Conservation (phyloP, 2,113 vertebrate species). For the Actenoides lindsayi region DNA sequence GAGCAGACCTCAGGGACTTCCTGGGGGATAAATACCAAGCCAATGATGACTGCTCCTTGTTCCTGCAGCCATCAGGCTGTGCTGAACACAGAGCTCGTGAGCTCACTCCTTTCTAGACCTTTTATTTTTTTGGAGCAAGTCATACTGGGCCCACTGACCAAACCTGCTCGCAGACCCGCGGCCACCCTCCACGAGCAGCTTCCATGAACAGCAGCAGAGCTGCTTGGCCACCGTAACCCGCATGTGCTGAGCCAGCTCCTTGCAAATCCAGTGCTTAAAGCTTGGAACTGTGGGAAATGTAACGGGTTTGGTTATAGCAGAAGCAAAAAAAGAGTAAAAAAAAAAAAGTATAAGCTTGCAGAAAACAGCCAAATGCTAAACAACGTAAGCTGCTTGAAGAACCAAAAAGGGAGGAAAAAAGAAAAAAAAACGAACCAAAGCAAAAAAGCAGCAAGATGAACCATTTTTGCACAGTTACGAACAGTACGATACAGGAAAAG, state of each 20-base stretch:
- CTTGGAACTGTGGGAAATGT: not conserved
- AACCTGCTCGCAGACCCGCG: not conserved
- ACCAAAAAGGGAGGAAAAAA: not conserved
- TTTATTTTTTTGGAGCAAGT: not conserved
- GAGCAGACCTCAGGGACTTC: not conserved
- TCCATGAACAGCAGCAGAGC: not conserved
- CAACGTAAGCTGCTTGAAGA: constrained; percentile 12
- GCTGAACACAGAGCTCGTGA: not conserved
- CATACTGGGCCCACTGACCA: accelerated
- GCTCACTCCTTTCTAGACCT: not conserved
- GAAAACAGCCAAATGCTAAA: constrained; percentile 2
- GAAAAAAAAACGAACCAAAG: not conserved
- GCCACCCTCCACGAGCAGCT: not conserved
- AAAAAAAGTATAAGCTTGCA: constrained; percentile 29
- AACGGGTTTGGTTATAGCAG: not conserved
- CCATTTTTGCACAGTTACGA: constrained; percentile 2
- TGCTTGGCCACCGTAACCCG: not conserved
- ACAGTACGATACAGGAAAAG: constrained; percentile 52
- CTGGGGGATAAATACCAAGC: not conserved
- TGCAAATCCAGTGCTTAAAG: not conserved
- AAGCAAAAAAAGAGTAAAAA: constrained; percentile 11
- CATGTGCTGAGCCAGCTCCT: not conserved
- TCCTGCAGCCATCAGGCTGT: not conserved
- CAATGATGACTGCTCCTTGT: accelerated
- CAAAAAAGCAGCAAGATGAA: constrained; percentile 47